These are phyloP conservation scores for Clupea harengus DNA, from an alignment of 2,113 vertebrate species.

Conservation along the genomic window DNA sequence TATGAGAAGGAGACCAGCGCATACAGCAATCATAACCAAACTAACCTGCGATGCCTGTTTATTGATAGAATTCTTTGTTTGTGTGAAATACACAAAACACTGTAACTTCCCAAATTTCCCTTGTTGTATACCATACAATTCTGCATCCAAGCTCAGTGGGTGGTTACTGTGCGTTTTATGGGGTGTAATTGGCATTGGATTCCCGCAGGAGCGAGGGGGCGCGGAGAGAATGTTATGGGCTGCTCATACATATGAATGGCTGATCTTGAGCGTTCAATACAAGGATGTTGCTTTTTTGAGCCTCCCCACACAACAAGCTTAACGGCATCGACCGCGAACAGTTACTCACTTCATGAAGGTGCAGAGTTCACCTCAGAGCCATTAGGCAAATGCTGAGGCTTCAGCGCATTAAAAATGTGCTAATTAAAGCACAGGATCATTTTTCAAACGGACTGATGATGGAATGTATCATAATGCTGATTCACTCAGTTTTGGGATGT, in stretches of 20 bases:
- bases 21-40: not conserved
- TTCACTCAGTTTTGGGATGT: not conserved
- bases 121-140: not conserved
- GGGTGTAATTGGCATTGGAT: not conserved
- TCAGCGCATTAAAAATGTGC: not conserved
- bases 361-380: not conserved
- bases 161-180: not conserved
- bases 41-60: not conserved
- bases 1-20: not conserved
- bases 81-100: not conserved
- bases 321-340: not conserved
- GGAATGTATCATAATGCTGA: not conserved
- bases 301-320: not conserved
- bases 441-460: not conserved
- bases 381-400: constrained; percentile 10
- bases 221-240: not conserved
- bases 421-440: not conserved
- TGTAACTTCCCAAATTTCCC: not conserved
- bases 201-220: not conserved
- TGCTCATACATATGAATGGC: not conserved
- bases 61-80: not conserved
- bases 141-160: not conserved
- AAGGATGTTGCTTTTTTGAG: not conserved
- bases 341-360: not conserved
- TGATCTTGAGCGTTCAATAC: not conserved